Percentiles rank a stretch among this genome's conserved stretches.
Evolutionary conservation across 2,113 vertebrate species (phyloP).

Genomic region (Protomyctophum bolini): DNA sequence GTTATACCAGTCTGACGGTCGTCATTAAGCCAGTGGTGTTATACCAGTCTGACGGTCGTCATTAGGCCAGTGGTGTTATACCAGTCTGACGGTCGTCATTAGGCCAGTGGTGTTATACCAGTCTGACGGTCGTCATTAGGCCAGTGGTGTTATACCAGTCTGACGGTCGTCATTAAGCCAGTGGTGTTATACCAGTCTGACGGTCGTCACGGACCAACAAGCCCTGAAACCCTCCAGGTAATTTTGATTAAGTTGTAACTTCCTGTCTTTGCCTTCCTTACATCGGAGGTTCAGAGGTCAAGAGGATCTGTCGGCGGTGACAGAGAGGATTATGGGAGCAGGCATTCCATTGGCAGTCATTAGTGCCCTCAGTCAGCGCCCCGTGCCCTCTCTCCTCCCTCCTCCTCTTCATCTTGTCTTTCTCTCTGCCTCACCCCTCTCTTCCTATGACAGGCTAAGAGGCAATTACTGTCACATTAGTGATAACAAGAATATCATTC

Average conservation of each 20-base stretch:
- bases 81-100: conserved; percentile 33
- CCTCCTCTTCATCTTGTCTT: conserved; percentile 56
- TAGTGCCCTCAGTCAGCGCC: conserved; percentile 75
- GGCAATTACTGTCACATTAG: conserved; percentile 84
- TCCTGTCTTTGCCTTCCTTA: conserved; percentile 69
- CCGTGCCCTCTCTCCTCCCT: conserved; percentile 54
- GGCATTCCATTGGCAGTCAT: conserved; percentile 80
- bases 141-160: conserved; percentile 19
- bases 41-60: conserved; percentile 35
- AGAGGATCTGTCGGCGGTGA: conserved; percentile 81
- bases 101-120: conserved; percentile 7
- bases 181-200: conserved; percentile 26
- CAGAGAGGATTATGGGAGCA: conserved; percentile 80
- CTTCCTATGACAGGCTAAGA: conserved; percentile 75
- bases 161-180: conserved; percentile 19
- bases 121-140: conserved; percentile 29
- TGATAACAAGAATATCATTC: conserved; percentile 71
- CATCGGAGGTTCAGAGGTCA: conserved; percentile 77
- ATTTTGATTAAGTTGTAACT: conserved; percentile 77
- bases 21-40: conserved; percentile 3
- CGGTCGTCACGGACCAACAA: conserved; percentile 44
- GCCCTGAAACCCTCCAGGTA: conserved; percentile 50
- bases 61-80: conserved; percentile 6
- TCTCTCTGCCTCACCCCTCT: conserved; percentile 71
- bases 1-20: conserved; percentile 33